Evolutionary conservation across 2,888 invertebrate genomes (phyloP), one percentile per base, ranked within the genome.

Genomic region (Melinaea menophilus): DNA sequence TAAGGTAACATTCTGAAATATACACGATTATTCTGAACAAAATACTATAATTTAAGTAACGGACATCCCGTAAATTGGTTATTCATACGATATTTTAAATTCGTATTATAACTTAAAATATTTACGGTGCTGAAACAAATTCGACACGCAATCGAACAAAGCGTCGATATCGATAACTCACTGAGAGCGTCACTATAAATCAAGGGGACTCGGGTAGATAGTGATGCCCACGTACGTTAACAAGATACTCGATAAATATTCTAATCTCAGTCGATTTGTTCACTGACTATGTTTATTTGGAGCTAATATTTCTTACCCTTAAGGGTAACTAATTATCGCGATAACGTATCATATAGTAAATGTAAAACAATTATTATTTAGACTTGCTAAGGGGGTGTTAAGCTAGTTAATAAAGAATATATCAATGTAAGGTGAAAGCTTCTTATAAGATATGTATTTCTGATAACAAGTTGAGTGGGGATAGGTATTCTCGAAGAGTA

Each of bases 181-280:
- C 79, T 79, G 69, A 69, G 76, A 73, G 77, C 88, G 86, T 86
- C 89, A 83, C 83, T 86, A 87, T 88, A 90, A 89, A 88, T 90
- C 90, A 88, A 79, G 74, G 74, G 22, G 74, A 79, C 80, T 79
- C 83, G 81, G 82, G 76, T 76, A 74, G 85, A 84, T 88, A 90
- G 88, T 87, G 89, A 85, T 89, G 90, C 88, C 88, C 88, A 87
- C 88, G 85, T 85, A 76, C 72, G 71, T 76, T 78, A 81, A 83
- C 81, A 80, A 74, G 74, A 73, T 72, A 79, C 77, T 85, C 89
- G 84, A 88, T 88, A 87, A 85, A 87, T 85, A 84, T 79, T 75
- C 71, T 75, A 75, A 80, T 79, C 78, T 69, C 64, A 67, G 60
- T 73, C 69, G 74, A 77, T 77, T 78, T 78, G 79, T 82, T 83